Base-by-base conservation (phyloP, 2,797 vertebrate genomes). In the Myotis planiceps region DNA sequence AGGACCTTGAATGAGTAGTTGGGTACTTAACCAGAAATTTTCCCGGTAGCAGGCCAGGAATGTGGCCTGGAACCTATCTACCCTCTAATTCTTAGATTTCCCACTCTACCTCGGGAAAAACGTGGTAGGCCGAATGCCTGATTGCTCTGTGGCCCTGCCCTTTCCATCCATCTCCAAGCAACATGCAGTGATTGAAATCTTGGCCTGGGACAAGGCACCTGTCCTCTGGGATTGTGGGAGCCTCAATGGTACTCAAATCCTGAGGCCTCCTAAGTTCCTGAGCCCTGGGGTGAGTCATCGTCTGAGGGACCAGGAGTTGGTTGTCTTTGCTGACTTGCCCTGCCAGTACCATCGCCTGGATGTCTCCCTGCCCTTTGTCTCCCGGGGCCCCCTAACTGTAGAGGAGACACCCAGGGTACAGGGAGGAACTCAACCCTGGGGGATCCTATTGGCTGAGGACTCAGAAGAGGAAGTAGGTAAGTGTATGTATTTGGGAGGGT, bases 241-340 rank as follows among this genome's bases (percentile, higher is more conserved):
- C 97, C 98, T 99, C 98, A 99, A 99, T 92, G 99, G 99, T 69
- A 99, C 99, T 25, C 98, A 99, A n/a, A 99, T 99, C 53, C 98
- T 99, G 29, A 98, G 95, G 37, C 94, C 96, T 71, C 95, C 95
- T 71, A 91, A 98, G 49, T 98, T 99, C 96, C 98, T 99, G 92
- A 98, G 97, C 7, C 99, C 99, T 13, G 98, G 99, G 3, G 98
- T 99, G 5, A 99, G 98, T 37, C 99, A 99, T 53, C 98, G 98
- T 60, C 98, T 99, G 71, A 97, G 96, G 14, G 98, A 99, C 47
- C 98, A 98, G 42, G 99, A 99, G 72, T 90, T 97, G 68, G 97
- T 99, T 96, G 96, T 99, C 90, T 96, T 99, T 90, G 99, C 99
- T 1, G 99, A 99, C 79, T 98, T 99, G 94, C 99, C 99, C 4